A percentile compares a stretch with the other conserved stretches of the same genome.
Conservation (phyloP, 2,888 invertebrate genomes). For the Lypha dubia region DNA sequence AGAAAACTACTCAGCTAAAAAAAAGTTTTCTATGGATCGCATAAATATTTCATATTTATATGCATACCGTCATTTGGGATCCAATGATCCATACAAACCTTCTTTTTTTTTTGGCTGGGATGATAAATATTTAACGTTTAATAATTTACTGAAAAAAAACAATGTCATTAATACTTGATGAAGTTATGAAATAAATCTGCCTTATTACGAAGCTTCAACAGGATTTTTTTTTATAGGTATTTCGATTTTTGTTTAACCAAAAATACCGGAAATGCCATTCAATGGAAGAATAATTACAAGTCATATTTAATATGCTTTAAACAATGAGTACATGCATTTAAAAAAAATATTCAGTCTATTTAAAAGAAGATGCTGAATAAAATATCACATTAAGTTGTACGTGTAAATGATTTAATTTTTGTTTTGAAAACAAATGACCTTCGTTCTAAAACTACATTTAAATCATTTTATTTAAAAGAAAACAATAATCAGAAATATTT, state of each 20-base stretch:
- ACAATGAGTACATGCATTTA: background rate
- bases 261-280: constrained; percentile 39
- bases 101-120: too few relatives aligned
- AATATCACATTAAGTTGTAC: constrained; percentile 7
- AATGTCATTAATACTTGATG: background rate
- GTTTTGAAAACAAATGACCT: constrained; percentile 53
- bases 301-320: constrained; percentile 25
- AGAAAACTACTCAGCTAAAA: too few relatives aligned
- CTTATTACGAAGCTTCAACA: background rate
- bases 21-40: too few relatives aligned
- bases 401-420: constrained; percentile 23
- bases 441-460: constrained; percentile 30
- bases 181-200: background rate
- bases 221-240: background rate
- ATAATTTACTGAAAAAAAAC: too few relatives aligned
- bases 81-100: too few relatives aligned
- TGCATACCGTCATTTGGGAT: too few relatives aligned
- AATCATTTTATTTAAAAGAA: constrained; percentile 21
- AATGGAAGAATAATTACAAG: constrained; percentile 25
- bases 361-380: constrained; percentile 3
- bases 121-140: too few relatives aligned
- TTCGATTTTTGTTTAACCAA: background rate
- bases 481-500: constrained; percentile 34
- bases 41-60: too few relatives aligned
- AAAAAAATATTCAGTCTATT: constrained; percentile 32